Percentiles rank a stretch among this genome's conserved stretches.
Evolutionary conservation across 2,888 invertebrate genomes (phyloP).

Genomic region (Apantesis nais): DNA sequence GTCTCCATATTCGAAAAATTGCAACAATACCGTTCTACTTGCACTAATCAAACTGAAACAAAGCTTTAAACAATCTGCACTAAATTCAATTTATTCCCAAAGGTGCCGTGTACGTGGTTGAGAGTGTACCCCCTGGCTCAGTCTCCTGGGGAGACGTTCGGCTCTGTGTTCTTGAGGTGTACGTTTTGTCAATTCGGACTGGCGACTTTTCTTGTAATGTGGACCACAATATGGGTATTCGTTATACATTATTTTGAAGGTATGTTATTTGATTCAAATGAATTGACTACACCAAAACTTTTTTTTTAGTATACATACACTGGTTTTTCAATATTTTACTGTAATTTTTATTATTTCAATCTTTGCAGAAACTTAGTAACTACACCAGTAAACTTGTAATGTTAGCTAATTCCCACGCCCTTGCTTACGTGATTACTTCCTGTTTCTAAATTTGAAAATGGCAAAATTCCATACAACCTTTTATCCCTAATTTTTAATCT

Average conservation of each 20-base stretch:
- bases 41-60: not conserved
- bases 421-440: no score
- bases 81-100: constrained; percentile 17
- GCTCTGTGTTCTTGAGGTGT: constrained; percentile 78
- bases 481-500: no score
- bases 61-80: not conserved
- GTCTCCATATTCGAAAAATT: not conserved
- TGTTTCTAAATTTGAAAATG: no score
- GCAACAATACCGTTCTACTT: not conserved
- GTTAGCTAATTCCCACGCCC: no score
- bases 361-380: not conserved
- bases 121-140: constrained; percentile 84
- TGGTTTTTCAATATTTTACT: not conserved
- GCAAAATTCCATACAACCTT: no score
- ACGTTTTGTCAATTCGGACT: constrained; percentile 86
- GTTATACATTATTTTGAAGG: constrained; percentile 89
- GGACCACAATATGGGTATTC: constrained; percentile 87
- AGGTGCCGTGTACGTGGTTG: constrained; percentile 63
- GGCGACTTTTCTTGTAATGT: constrained; percentile 84
- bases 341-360: no score
- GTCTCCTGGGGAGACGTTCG: constrained; percentile 66
- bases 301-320: not conserved
- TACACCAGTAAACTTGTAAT: not conserved
- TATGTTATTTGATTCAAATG: constrained; percentile 48
- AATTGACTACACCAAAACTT: not conserved